phyloP scores from a whole-genome alignment of 2,797 vertebrate genomes.

The Lagorchestes hirsutus region DNA sequence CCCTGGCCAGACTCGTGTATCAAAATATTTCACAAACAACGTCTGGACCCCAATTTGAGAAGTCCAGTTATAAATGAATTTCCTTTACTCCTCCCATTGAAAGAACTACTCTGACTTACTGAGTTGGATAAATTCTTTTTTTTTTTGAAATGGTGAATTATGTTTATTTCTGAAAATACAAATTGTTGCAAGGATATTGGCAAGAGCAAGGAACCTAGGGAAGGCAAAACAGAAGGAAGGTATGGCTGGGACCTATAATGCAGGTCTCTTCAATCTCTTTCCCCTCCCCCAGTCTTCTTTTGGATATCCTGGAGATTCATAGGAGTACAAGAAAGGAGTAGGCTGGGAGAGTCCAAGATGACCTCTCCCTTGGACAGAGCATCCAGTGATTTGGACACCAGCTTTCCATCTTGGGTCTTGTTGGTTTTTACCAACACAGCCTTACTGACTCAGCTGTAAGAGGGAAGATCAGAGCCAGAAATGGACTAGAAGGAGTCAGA shows the following conservation, averaged over 20 bases:
- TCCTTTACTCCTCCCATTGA: background rate
- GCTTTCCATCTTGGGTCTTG: slow-evolving; percentile 84
- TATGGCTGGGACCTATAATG: background rate
- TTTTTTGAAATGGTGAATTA: background rate
- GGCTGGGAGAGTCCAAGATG: background rate
- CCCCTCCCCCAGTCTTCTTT: background rate
- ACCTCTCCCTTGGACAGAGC: slow-evolving; percentile 80
- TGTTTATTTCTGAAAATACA: slow-evolving; percentile 74
- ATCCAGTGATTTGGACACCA: slow-evolving; percentile 85
- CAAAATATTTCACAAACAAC: background rate
- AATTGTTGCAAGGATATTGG: background rate
- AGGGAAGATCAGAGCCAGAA: background rate
- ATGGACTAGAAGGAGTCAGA: background rate
- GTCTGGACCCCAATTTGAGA: background rate
- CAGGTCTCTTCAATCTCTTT: background rate
- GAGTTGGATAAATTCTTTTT: too few species aligned
- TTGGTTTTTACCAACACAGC: slow-evolving; percentile 86
- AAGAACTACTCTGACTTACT: background rate
- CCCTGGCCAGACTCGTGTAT: background rate
- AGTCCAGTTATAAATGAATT: background rate
- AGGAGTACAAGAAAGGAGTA: background rate
- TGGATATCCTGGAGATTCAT: background rate
- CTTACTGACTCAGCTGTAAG: slow-evolving; percentile 36
- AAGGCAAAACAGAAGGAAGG: background rate
- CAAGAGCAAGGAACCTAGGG: background rate